These are phyloP conservation scores for Drosophila pandora DNA, from an alignment of 1,140 invertebrate genomes.

Conservation along the genomic window DNA sequence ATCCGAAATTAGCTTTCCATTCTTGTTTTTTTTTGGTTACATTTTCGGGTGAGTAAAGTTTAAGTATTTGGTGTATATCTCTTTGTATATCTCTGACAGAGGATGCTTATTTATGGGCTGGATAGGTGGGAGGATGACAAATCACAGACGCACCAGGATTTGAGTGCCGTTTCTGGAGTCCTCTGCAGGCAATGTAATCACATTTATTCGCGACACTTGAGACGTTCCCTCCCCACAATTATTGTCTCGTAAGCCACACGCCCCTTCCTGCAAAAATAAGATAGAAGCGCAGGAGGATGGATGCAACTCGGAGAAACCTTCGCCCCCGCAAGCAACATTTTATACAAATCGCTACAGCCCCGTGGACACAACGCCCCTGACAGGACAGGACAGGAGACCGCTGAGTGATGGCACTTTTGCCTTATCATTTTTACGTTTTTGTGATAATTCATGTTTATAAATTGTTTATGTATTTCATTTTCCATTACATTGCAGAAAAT, in stretches of 20 bases:
- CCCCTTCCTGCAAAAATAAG: constrained; percentile 20
- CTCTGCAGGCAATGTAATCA: constrained; percentile 63
- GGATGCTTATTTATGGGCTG: constrained; percentile 70
- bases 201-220: constrained; percentile 76
- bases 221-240: constrained; percentile 51
- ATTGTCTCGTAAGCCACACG: constrained; percentile 73
- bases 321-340: constrained; percentile 36
- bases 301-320: constrained; percentile 13
- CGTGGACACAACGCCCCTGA: constrained; percentile 5
- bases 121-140: constrained; percentile 58
- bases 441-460: constrained; percentile 77
- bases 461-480: constrained; percentile 78
- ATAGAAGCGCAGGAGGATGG: neutral
- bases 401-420: constrained; percentile 58
- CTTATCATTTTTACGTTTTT: constrained; percentile 75
- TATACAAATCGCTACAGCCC: constrained; percentile 64
- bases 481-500: constrained; percentile 67
- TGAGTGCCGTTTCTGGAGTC: constrained; percentile 1
- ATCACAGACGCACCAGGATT: constrained; percentile 54
- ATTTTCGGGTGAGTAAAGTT: neutral
- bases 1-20: no score
- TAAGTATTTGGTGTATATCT: neutral
- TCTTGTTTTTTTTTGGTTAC: no score
- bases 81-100: neutral
- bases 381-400: neutral